Base-by-base conservation (phyloP, 2,797 vertebrate genomes). In the Galago senegalensis region DNA sequence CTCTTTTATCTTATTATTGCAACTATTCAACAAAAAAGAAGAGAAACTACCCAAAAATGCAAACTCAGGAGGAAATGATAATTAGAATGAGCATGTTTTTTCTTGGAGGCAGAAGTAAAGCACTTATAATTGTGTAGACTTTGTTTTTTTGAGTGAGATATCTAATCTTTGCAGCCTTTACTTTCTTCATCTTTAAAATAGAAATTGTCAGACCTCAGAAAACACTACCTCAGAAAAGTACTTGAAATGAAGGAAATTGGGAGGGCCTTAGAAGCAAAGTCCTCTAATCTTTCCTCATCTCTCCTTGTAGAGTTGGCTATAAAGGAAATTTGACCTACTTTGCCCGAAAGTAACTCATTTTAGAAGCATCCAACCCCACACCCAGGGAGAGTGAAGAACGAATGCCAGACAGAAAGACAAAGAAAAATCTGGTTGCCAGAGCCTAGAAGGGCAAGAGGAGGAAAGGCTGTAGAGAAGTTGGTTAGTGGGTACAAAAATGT, bases 151-250 rank as follows among this genome's bases (percentile, higher is more conserved):
- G 5, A 89, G 63, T 1, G 83, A 70, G 27, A 73, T 40, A 58
- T 49, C 73, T 81, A 4, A 67, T 58, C 43, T 85, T 67, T 70
- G n/a, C 5, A 34, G 76, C 0, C 2, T 90, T 75, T 67, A 56
- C 31, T 79, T 90, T 81, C 5, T 91, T 91, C 16, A 81, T 77
- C 81, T 81, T 8, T 87, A 85, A 87, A 82, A 72, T 23, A 84
- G 13, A 7, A 65, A 46, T 29, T 29, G 1, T 31, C 14, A 70
- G 31, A 31, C 14, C 4, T 56, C 29, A 73, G 34, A 72, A 72
- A 49, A 27, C 76, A 21, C 11, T 58, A 73, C 18, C 5, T 3
- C 9, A 40, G 40, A 43, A 56, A 43, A 58, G 34, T 27, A 43
- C 3, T 56, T 34, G 53, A 72, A 53, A 17, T 72, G 34, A 43